Evolutionary conservation across 2,797 vertebrate species (phyloP).

Genomic region (Myotis daubentonii): DNA sequence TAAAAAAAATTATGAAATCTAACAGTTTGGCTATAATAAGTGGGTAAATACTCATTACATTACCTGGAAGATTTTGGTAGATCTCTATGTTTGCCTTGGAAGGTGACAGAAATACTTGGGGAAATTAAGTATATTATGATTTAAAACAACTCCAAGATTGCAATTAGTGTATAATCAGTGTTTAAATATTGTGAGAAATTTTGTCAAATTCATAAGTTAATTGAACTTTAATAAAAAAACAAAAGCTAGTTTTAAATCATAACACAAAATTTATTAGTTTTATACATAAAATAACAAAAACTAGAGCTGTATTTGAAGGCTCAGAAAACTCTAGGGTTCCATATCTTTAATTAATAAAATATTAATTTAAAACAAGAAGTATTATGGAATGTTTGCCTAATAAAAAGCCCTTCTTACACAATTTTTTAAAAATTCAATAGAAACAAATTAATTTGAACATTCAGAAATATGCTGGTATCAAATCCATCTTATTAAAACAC

Average conservation of each 20-base stretch:
- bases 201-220: neutral
- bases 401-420: neutral
- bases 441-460: conserved; percentile 6
- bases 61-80: neutral
- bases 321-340: neutral
- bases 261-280: neutral
- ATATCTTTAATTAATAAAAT: neutral
- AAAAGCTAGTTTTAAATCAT: neutral
- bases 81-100: neutral
- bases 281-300: neutral
- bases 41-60: neutral
- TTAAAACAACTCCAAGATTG: neutral
- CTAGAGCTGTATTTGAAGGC: neutral
- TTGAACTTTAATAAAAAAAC: neutral
- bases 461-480: neutral
- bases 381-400: neutral
- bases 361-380: neutral
- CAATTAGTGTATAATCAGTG: neutral
- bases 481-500: neutral
- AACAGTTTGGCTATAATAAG: neutral
- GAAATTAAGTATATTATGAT: neutral
- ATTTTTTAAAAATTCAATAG: neutral
- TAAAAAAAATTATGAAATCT: neutral
- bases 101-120: neutral
- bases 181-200: neutral